phyloP scores from a whole-genome alignment of 2,113 vertebrate species.

The Bos taurus region ARS-UCD2.0 NC_037329.1:121949001-121949500 shows the following conservation, averaged over 20 bases:
- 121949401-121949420: constrained; percentile 6
- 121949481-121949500: not conserved
- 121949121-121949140: not conserved
- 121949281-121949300: not conserved
- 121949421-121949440: not conserved
- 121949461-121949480: not conserved
- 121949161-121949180: not conserved
- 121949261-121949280: not conserved
- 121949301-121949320: not conserved
- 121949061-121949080: not conserved
- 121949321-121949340: not conserved
- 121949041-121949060: not conserved
- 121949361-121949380: not conserved
- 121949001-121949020: not conserved
- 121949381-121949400: not conserved
- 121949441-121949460: not conserved
- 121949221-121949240: not conserved
- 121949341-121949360: not conserved
- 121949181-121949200: not conserved
- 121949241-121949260: not conserved
- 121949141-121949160: not conserved
- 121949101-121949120: not conserved
- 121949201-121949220: not conserved
- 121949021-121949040: not conserved
- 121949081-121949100: not conserved